Base-by-base conservation (phyloP, 2,113 vertebrate species). In the Phycodurus eques region DNA sequence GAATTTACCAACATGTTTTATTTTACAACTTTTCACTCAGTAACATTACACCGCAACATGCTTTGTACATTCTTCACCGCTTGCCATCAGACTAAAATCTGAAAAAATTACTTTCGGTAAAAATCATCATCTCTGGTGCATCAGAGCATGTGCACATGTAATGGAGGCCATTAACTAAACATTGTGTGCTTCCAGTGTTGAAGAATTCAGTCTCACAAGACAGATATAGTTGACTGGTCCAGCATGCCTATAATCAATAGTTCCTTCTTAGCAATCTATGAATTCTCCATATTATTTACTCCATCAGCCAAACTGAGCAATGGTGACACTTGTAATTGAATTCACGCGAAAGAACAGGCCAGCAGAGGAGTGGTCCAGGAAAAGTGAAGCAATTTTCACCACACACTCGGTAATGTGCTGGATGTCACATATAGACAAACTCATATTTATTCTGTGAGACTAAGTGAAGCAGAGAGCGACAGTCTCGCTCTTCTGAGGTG, bases 321-420 rank as follows among this genome's bases (percentile, higher is more conserved):
- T 79, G 72, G 79, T 71, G 83, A 83, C 82, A 80, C 80, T 76
- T 76, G 81, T 87, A 85, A 88, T 88, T 85, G 88, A 83, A 86
- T 88, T 91, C 83, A 82, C 72, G 79, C 85, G 6, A 74, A 53
- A 57, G 77, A 81, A 83, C 80, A 80, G 82, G 42, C 15, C 57
- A 70, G 71, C 43, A 47, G 67, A 73, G n/a, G 46, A 63, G 59
- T 17, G 6, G 46, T 51, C 17, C 2, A 39, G 43, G 67, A 70
- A 73, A 67, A 82, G 84, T 71, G 75, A 84, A 75, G 80, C 83
- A 81, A 85, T 88, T 35, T 86, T 84, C 71, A 77, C 75, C 78
- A 68, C 70, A 79, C 69, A 15, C 77, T 72, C 69, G 15, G 77
- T 72, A 74, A 80, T 70, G 72, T 12, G 3, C 59, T 51, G 44